Base-by-base conservation (phyloP, 2,113 vertebrate genomes). In the Spermophilus dauricus region DNA sequence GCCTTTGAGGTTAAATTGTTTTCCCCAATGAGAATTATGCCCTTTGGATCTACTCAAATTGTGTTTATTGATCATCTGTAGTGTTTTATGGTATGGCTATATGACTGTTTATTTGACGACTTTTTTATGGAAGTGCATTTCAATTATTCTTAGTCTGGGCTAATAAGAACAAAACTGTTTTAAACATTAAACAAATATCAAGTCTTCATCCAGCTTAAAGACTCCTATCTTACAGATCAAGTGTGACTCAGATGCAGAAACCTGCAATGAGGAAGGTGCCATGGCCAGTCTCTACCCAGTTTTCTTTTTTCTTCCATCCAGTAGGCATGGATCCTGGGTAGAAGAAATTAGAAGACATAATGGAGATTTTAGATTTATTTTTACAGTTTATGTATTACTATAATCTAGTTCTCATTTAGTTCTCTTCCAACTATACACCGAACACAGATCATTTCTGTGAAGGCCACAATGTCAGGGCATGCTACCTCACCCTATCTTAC, bases 251-350 rank as follows among this genome's bases (percentile, higher is more conserved):
- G 34, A 34, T 0, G 11, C 26, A 58, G 32, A 92, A 95, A 34
- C 10, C 2, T 11, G 4, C 11, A 2, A 28, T 9, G 32, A 61
- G 20, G 4, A 51, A 37, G 6, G 1, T 30, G 13, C 8, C 5
- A 17, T 14, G 8, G 32, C 24, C 45, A 75, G 20, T 18, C n/a
- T 37, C 45, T 14, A 65, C 24, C 51, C 0, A 34, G 6, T 3
- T 20, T 20, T 8, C 24, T 6, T 67, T 80, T 37, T 3, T n/a
- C n/a, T n/a, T n/a, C n/a, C n/a, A n/a, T n/a, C 58, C 73, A n/a
- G 11, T 13, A 34, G 56, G 32, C 39, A 32, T 20, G 8, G 17
- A 24, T 72, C 34, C n/a, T 63, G 34, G 10, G 11, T 86, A 5
- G 0, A 4, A 86, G 37, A 13, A 69, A 48, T 32, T 48, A 24